Evolutionary conservation across 2,797 vertebrate species (phyloP), one percentile per base, ranked within the genome.

Genomic region (Sebastes kiyomatsui): DNA sequence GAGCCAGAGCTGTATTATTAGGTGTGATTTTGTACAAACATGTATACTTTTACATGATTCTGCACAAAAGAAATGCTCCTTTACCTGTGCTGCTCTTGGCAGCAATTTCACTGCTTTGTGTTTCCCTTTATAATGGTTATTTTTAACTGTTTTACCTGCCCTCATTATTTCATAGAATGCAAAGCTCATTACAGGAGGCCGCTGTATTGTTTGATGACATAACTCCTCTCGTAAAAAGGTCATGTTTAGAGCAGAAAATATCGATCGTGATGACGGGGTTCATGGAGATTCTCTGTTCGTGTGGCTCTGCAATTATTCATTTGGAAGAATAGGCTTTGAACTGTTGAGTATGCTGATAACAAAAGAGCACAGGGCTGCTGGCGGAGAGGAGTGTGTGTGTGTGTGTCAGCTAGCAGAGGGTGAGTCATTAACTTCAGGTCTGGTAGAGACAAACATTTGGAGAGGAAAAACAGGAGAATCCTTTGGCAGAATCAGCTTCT

Each of bases 361-460:
- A 84, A 82, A 82, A 79, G 46, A 85, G 84, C 46, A 30, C 14
- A 12, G 38, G 62, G 38, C 69, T 79, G 79, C 58, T 83, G 74
- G 78, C 23, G 2, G 69, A 60, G 42, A 46, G 42, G 42, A 46
- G 35, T 27, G 23, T 30, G 46, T 64, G 67, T 75, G 75, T 77
- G 22, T 70, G 75, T 72, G 46, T 68, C 35, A 25, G 25, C 20
- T 16, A 32, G 46, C 58, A 82, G 25, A 71, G 67, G 61, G 67
- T 91, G 88, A 91, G 85, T 87, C 88, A 90, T 65, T 72, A 52
- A 73, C n/a, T 60, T 54, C 65, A 70, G 28, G 65, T 84, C 79
- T 77, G 75, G 83, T 73, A 58, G 71, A 20, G 35, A 54, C 13
- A 54, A 46, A 49, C 27, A 58, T 0, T 52, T 33, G 28, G 28